These are phyloP conservation scores for Bradypodion pumilum DNA, from an alignment of 2,797 vertebrate genomes.

Conservation along the genomic window DNA sequence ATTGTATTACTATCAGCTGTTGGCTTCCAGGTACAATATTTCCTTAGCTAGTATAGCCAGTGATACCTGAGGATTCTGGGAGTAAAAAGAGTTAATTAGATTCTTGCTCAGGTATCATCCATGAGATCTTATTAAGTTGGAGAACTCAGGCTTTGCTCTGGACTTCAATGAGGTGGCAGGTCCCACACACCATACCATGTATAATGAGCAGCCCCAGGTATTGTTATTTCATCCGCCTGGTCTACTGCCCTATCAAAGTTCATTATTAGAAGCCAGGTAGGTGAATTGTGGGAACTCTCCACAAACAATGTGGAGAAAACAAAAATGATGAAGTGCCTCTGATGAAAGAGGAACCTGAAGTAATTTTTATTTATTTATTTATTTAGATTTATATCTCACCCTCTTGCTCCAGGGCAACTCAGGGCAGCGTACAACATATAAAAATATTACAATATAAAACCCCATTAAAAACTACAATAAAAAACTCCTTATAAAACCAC, in stretches of 20 bases:
- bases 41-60: too few relatives aligned
- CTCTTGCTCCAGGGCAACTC: too few relatives aligned
- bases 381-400: too few relatives aligned
- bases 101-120: not conserved
- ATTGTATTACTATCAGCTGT: too few relatives aligned
- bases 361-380: too few relatives aligned
- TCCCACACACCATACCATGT: not conserved
- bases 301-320: not conserved
- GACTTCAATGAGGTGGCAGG: not conserved
- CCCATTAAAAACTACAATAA: too few relatives aligned
- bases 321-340: not conserved
- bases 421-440: too few relatives aligned
- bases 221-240: not conserved
- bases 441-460: too few relatives aligned
- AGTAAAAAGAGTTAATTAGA: too few relatives aligned
- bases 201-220: not conserved
- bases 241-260: not conserved
- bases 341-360: not conserved
- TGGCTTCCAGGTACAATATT: too few relatives aligned
- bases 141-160: not conserved
- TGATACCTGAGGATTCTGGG: too few relatives aligned
- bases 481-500: too few relatives aligned
- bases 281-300: not conserved
- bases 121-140: not conserved
- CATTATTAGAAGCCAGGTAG: not conserved